Conservation (phyloP, 35 echinoderm and acorn worm genomes). For the Heliocidaris tuberculata region DNA sequence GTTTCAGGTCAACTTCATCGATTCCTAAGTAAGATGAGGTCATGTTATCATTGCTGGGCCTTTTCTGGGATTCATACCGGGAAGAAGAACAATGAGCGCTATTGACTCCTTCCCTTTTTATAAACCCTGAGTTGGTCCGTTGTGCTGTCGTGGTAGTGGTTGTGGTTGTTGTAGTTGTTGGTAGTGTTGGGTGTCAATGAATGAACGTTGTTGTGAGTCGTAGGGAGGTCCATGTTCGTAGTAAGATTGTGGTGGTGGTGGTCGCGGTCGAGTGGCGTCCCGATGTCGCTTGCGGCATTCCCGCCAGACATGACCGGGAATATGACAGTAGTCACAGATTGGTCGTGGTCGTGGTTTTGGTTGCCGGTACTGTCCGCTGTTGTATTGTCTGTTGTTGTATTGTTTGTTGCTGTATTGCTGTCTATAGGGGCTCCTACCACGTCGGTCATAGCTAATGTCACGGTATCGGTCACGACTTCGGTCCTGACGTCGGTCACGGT, state of each 20-base stretch:
- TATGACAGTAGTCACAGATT: neutral
- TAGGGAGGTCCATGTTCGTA: too few relatives aligned
- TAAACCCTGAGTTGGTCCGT: neutral
- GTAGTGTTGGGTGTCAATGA: too few relatives aligned
- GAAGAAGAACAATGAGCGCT: neutral
- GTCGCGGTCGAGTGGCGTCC: neutral
- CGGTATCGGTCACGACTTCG: neutral
- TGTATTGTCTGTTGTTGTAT: too few relatives aligned
- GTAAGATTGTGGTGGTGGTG: neutral
- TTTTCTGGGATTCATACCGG: neutral
- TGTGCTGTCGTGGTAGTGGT: neutral
- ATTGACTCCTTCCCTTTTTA: neutral
- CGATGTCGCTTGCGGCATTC: neutral
- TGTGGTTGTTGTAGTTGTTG: neutral
- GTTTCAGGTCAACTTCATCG: neutral
- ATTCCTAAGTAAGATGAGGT: neutral
- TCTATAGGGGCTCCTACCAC: conserved; percentile 3
- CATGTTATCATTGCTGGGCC: neutral
- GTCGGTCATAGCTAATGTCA: neutral
- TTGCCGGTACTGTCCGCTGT: neutral
- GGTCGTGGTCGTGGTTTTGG: neutral
- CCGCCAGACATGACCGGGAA: neutral
- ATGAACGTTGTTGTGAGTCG: too few relatives aligned
- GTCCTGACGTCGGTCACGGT: neutral
- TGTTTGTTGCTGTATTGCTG: too few relatives aligned